A percentile compares a stretch with the other conserved stretches of the same genome.
Conservation (phyloP, 2,888 invertebrate genomes). For the Agonum fuliginosum region DNA sequence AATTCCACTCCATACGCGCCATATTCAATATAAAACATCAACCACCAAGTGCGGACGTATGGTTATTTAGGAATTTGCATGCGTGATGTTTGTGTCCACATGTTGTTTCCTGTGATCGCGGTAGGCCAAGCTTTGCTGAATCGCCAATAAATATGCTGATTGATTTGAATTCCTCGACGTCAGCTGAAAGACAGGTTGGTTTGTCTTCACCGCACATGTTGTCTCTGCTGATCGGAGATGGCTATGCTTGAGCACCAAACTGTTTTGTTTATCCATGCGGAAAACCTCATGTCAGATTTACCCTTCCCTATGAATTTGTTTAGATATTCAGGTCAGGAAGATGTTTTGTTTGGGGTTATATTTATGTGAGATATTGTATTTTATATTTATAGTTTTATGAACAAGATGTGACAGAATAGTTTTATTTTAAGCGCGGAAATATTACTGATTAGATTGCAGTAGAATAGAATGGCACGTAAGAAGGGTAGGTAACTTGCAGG, state of each 20-base stretch:
- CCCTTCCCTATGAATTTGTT: neutral
- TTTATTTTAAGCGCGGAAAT: no score
- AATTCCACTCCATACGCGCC: no score
- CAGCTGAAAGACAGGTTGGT: slow-evolving; percentile 32
- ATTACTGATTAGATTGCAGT: no score
- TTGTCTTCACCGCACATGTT: neutral
- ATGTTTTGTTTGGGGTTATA: neutral
- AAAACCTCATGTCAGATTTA: slow-evolving; percentile 6
- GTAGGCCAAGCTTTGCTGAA: slow-evolving; percentile 20
- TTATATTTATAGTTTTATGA: no score
- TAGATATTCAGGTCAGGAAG: neutral
- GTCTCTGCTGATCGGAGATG: neutral
- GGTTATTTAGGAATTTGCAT: no score
- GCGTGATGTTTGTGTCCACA: slow-evolving; percentile 22
- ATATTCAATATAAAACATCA: no score
- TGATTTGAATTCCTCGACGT: slow-evolving; percentile 34
- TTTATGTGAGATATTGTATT: neutral
- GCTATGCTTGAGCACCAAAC: no score
- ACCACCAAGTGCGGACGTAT: no score
- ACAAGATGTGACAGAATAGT: no score
- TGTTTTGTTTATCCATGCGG: slow-evolving; percentile 17
- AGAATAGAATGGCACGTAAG: no score
- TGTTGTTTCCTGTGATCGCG: neutral
- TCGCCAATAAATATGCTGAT: slow-evolving; percentile 56
- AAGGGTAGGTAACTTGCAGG: no score